Evolutionary conservation across 2,797 vertebrate genomes (phyloP), one percentile per base, ranked within the genome.

Genomic region (Chaetodon trifasciatus): DNA sequence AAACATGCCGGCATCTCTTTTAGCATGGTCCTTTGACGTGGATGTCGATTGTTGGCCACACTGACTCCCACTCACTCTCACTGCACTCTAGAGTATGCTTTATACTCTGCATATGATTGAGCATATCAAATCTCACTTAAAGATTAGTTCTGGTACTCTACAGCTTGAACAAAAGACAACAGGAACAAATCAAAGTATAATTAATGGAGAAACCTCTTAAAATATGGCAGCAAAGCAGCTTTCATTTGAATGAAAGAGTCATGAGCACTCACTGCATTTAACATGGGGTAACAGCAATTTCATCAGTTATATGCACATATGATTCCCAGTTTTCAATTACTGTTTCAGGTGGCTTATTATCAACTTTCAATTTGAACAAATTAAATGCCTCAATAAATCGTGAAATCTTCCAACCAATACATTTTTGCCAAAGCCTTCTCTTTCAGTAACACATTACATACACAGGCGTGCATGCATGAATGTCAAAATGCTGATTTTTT

Each of bases 61-160:
- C 16, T n/a, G 70, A 88, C 90, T 91, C 91, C 92, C 74, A 90
- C 91, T 88, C 83, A 50, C 67, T 81, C 74, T 84, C 71, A 37
- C 65, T 86, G 49, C 73, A 82, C 85, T 81, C 74, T 35, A 21
- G 70, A 84, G 70, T 70, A 73, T 44, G 56, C 37, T 72, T 86
- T 61, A 76, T 44, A 74, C 55, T 63, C 55, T 55, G 56, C 24
- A 56, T 84, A 87, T 83, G 76, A 88, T 83, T 87, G 78, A 83
- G 52, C 70, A 50, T 39, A 85, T 89, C 32, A 74, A 65, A 85
- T 79, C 74, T 78, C 24, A 10, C 84, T 88, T 68, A 69, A 70
- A 72, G 56, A 70, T 39, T 35, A 32, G 24, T 68, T 53, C 46
- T 66, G 64, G 40, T 79, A 72, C 28, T 68, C 56, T 77, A 17